Percentiles rank a stretch among this genome's conserved stretches.
Conservation (phyloP, 2,113 vertebrate genomes). For the Raja brachyura region DNA sequence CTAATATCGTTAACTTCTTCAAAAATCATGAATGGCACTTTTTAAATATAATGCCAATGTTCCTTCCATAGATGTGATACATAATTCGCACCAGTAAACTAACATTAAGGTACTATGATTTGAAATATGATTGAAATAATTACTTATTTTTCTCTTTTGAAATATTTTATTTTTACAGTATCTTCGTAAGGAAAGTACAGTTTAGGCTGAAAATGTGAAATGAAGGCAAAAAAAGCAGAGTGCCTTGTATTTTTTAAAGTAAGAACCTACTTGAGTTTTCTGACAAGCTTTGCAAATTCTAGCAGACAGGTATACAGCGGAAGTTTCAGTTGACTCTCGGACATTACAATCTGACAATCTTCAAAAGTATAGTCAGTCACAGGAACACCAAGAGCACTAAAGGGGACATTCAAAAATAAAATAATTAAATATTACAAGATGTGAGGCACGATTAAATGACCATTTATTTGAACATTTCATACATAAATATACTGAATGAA, state of each 20-base stretch:
- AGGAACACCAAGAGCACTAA: conserved; percentile 78
- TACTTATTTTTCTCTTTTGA: neutral
- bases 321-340: conserved; percentile 83
- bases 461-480: neutral
- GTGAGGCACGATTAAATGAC: neutral
- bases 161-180: neutral
- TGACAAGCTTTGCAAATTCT: conserved; percentile 86
- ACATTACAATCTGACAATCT: conserved; percentile 93
- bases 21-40: neutral
- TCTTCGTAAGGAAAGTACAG: too few species aligned
- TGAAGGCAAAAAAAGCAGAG: too few species aligned
- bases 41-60: neutral
- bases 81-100: neutral
- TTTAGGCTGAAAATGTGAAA: too few species aligned
- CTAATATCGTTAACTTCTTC: neutral
- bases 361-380: conserved; percentile 95
- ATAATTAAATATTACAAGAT: neutral
- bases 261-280: conserved; percentile 79
- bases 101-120: neutral
- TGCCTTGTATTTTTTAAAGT: too few species aligned
- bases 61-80: neutral
- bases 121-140: neutral
- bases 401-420: conserved; percentile 39
- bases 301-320: conserved; percentile 83
- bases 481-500: neutral